Evolutionary conservation across 2,113 vertebrate species (phyloP).

Genomic region (Misgurnus mizolepis): DNA sequence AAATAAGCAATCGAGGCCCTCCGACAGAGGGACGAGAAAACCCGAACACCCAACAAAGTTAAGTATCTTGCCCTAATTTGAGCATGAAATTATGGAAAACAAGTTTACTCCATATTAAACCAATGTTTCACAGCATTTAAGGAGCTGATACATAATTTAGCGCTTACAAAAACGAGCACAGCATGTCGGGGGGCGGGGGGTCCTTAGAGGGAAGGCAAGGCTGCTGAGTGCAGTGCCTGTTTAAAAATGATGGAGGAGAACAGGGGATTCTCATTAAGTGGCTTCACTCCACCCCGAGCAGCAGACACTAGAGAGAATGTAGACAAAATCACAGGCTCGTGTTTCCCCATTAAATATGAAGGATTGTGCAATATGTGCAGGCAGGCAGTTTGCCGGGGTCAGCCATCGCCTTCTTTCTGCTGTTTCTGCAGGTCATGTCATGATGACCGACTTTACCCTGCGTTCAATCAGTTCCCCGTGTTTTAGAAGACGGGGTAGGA

Average conservation of each 20-base stretch:
- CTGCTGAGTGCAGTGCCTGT: slow-evolving; percentile 59
- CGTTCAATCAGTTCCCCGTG: slow-evolving; percentile 49
- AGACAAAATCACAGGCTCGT: slow-evolving; percentile 55
- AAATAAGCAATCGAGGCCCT: slow-evolving; percentile 47
- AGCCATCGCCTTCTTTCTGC: slow-evolving; percentile 48
- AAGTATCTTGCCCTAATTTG: slow-evolving; percentile 56
- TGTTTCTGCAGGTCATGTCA: slow-evolving; percentile 58
- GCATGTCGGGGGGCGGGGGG: slow-evolving; percentile 47
- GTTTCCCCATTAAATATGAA: slow-evolving; percentile 63
- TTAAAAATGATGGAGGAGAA: slow-evolving; percentile 61
- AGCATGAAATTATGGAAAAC: slow-evolving; percentile 51
- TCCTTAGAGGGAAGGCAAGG: slow-evolving; percentile 52
- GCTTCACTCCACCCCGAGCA: slow-evolving; percentile 54
- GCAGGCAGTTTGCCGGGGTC: slow-evolving; percentile 56
- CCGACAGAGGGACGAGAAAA: slow-evolving; percentile 19
- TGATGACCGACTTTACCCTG: slow-evolving; percentile 57
- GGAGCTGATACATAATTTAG: slow-evolving; percentile 61
- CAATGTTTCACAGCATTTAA: slow-evolving; percentile 63
- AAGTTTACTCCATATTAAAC: slow-evolving; percentile 62
- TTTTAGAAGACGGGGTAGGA: slow-evolving; percentile 49
- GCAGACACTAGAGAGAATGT: slow-evolving; percentile 54
- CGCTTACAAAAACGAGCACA: slow-evolving; percentile 55
- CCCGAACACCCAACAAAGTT: slow-evolving; percentile 48
- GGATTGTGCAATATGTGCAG: slow-evolving; percentile 55
- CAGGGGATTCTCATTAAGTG: slow-evolving; percentile 60